Evolutionary conservation across 2,888 invertebrate genomes (phyloP), one percentile per base, ranked within the genome.

Genomic region (Belgica antarctica): DNA sequence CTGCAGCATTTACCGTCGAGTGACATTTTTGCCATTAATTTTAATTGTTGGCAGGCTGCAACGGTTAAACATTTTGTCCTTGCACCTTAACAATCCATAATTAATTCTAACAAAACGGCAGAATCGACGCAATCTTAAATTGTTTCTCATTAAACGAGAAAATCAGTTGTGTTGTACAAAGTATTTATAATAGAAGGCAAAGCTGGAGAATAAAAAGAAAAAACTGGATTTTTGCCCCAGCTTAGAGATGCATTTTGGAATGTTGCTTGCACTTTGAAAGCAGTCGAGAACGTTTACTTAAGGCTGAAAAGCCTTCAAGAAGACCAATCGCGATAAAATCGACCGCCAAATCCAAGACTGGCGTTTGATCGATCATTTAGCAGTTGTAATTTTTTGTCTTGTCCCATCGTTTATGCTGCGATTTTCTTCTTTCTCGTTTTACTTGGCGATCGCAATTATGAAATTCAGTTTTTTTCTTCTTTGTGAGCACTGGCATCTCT

Each of bases 121-220:
- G 4, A 31, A 15, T 41, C 41, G 52, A 52, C 52, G 52, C 52
- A 22, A 52, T 52, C 52, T 52, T 52, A 52, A 52, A 52, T 52
- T 52, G 52, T 52, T 52, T 52, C 52, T 52, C 52, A 52, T 52
- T 52, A 52, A 52, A 52, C 7, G 52, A 22, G n/a, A 52, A 52
- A 52, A 22, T 22, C 7, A 22, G 2, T 52, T 52, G 17, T 17
- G 19, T 3, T 52, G 52, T 7, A 17, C 4, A 52, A 52, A 52
- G 22, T 41, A n/a, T 41, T 41, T 41, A 41, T 41, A 52, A n/a
- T n/a, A n/a, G n/a, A 22, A 52, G 52, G 7, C 22, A 10, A 19
- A 17, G 52, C 22, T 22, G 17, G 15, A 22, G 52, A 52, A 52
- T 52, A 7, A 52, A 52, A 52, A 19, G 52, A 22, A 52, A 52